Conservation (phyloP, 2,113 vertebrate genomes). For the Podarcis raffonei region DNA sequence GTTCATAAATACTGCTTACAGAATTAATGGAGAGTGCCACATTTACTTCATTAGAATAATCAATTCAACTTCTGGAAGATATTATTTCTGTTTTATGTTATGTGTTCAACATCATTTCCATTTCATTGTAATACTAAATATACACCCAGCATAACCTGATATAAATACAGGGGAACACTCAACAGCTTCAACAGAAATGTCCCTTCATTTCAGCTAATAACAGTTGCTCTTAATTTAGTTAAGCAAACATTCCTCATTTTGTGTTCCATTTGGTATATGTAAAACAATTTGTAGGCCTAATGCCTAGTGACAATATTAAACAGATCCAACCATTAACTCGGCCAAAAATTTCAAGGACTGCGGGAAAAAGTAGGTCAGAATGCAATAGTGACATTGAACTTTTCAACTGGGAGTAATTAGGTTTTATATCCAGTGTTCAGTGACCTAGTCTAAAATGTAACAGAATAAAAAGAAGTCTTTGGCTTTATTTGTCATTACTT, state of each 20-base stretch:
- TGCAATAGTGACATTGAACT: constrained; percentile 72
- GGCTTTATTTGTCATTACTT: constrained; percentile 52
- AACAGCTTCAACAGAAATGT: constrained; percentile 36
- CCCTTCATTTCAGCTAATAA: constrained; percentile 48
- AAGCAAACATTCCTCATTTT: constrained; percentile 50
- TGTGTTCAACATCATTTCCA: constrained; percentile 43
- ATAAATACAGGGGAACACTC: constrained; percentile 27
- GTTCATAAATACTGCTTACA: constrained; percentile 57
- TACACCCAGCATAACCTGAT: not conserved
- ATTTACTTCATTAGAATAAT: constrained; percentile 66
- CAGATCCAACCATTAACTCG: constrained; percentile 38
- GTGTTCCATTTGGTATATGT: constrained; percentile 9
- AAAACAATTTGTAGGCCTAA: constrained; percentile 31
- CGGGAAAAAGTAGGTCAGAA: constrained; percentile 70
- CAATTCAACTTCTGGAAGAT: constrained; percentile 30
- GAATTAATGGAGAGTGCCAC: constrained; percentile 58
- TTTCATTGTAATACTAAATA: constrained; percentile 46
- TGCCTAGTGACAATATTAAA: constrained; percentile 41
- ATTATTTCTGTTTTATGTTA: constrained; percentile 50
- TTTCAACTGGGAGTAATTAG: constrained; percentile 80
- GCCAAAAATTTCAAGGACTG: constrained; percentile 62
- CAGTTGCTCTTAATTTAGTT: constrained; percentile 45
- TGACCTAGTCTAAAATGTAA: constrained; percentile 74
- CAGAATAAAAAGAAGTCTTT: constrained; percentile 49
- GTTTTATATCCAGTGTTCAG: constrained; percentile 74